Base-by-base conservation (phyloP, 2,113 vertebrate genomes). In the Acanthisitta chloris region DNA sequence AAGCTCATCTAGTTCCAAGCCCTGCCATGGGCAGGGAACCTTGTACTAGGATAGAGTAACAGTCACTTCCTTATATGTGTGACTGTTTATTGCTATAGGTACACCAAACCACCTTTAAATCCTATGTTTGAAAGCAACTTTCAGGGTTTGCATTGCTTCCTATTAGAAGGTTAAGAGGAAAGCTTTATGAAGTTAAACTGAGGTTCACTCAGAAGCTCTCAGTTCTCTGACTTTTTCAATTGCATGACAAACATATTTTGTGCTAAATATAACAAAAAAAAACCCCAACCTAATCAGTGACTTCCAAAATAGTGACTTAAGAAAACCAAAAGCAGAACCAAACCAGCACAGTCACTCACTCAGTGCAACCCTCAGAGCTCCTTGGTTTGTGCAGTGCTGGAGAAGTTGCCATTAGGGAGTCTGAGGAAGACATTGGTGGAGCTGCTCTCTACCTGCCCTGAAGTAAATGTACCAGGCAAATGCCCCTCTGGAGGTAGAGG, bases 121-220 rank as follows among this genome's bases (percentile, higher is more conserved):
- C 51, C 25, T 58, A 86, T 14, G 66, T 87, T 90, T 79, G 65
- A 95, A 90, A 97, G 88, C 14, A 29, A 85, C n/a, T 52, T 52
- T 54, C 52, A 59, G 58, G 9, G 9, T 71, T 84, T 73, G 51
- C 69, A 57, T 7, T 83, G 40, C 69, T 72, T 88, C 59, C 48
- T 36, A 15, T 25, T 54, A 81, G 51, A 92, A 81, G 14, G 19
- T 58, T 43, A 72, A 66, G 20, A 77, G 31, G 49, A 25, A 34
- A 14, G 15, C 61, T 81, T 86, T 54, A 46, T 6, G 23, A 82
- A 81, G 52, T 38, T 48, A 54, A 79, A 49, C 5, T 49, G 19
- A 48, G 25, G 29, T n/a, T 58, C 31, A 43, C 45, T 46, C 46
- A 57, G 38, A 81, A 89, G n/a, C 17, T 66, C 42, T 64, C 45